phyloP scores from a whole-genome alignment of 2,888 invertebrate species.

The Limnephilus rhombicus region DNA sequence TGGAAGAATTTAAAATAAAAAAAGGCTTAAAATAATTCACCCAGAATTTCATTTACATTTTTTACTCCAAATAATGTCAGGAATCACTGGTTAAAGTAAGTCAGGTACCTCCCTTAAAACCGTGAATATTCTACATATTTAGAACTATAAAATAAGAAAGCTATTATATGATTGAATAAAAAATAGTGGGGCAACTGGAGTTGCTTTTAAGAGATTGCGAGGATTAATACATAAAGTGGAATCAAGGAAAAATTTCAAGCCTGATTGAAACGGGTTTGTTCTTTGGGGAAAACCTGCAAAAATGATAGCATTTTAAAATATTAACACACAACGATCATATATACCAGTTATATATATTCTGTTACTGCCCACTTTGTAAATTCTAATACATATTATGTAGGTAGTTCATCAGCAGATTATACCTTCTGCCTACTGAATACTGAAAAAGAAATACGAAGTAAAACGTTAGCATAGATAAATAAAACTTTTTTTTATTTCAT shows the following conservation, averaged over 20 bases:
- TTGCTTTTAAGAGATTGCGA: not conserved
- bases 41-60: too few relatives aligned
- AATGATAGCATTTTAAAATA: not conserved
- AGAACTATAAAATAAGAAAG: too few relatives aligned
- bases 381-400: not conserved
- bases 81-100: too few relatives aligned
- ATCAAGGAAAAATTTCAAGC: not conserved
- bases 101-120: too few relatives aligned
- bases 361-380: not conserved
- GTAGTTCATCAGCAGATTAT: not conserved
- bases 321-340: not conserved
- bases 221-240: not conserved
- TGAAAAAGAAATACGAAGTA: too few relatives aligned
- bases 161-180: too few relatives aligned
- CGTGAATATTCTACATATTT: too few relatives aligned
- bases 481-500: too few relatives aligned
- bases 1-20: too few relatives aligned
- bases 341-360: not conserved
- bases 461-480: too few relatives aligned
- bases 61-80: too few relatives aligned
- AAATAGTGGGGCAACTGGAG: not conserved
- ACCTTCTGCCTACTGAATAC: not conserved
- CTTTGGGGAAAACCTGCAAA: not conserved
- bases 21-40: too few relatives aligned
- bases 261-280: not conserved